Evolutionary conservation across 2,797 vertebrate genomes (phyloP).

Genomic region (Sebastes baramenuke): DNA sequence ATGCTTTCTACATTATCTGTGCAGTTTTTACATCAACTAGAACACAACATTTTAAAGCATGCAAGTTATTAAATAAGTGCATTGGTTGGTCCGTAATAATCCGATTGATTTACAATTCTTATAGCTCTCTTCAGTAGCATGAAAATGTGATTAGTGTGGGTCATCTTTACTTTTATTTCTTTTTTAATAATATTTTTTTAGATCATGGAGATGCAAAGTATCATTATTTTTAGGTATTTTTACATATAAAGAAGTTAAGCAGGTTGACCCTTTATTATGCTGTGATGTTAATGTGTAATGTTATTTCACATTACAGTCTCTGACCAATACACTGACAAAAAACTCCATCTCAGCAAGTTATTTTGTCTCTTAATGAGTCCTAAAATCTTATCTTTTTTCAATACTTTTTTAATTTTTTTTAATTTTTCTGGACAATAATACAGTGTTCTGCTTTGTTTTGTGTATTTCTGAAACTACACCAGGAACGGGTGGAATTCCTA

Average conservation of each 20-base stretch:
- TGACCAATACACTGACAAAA: background rate
- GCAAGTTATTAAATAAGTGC: fast-evolving
- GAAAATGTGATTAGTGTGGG: no score
- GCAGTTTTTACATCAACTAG: no score
- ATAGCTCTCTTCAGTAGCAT: no score
- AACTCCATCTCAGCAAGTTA: background rate
- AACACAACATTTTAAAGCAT: no score
- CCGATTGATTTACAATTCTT: no score
- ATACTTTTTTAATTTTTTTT: background rate
- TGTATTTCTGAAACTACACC: background rate
- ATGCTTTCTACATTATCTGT: no score
- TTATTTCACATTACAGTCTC: background rate
- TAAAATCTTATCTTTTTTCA: background rate
- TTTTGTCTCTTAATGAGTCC: background rate
- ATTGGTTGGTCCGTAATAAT: no score
- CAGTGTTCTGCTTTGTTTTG: background rate
- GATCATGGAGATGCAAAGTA: background rate
- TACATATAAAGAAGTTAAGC: background rate
- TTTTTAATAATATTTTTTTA: background rate
- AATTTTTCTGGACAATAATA: background rate
- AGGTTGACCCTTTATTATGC: background rate
- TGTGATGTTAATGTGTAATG: background rate
- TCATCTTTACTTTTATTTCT: background rate
- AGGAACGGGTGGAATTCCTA: background rate
- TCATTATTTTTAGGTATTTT: background rate